Conservation (phyloP, 2,888 invertebrate species). For the Alloscopus bannaensis region DNA sequence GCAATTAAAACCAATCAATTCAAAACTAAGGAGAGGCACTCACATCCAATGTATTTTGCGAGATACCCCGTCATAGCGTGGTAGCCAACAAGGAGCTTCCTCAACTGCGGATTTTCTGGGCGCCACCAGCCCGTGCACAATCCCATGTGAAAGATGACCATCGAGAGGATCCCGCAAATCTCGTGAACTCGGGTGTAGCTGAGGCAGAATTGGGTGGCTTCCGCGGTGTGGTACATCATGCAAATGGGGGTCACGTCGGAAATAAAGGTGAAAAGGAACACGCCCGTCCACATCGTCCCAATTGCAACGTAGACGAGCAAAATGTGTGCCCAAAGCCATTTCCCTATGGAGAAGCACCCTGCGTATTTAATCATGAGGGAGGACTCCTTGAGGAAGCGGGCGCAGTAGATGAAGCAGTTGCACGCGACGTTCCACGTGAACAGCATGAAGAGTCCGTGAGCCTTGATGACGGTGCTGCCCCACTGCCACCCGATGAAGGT, state of each 20-base stretch:
- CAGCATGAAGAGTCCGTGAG: conserved; percentile 5
- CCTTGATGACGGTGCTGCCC: background rate
- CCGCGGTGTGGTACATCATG: background rate
- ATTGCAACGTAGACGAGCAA: background rate
- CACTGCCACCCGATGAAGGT: background rate
- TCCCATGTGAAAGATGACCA: conserved; percentile 2
- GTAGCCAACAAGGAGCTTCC: background rate
- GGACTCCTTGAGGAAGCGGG: conserved; percentile 24
- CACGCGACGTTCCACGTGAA: conserved; percentile 20
- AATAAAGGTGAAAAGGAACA: background rate
- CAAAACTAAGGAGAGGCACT: background rate
- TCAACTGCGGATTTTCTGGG: background rate
- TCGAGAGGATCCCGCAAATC: background rate
- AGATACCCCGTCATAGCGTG: conserved; percentile 14
- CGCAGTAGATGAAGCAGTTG: conserved; percentile 30
- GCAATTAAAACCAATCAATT: too few relatives aligned
- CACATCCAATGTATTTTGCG: conserved; percentile 29
- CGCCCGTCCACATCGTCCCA: background rate
- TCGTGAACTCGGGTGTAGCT: background rate
- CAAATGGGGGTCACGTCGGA: conserved; percentile 3
- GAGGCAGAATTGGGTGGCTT: background rate
- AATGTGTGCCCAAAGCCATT: conserved; percentile 32
- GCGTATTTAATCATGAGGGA: conserved; percentile 15
- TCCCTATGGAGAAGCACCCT: conserved; percentile 17
- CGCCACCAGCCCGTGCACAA: conserved; percentile 7